Base-by-base conservation (phyloP, 2,113 vertebrate species). In the Paraplagusia blochii region DNA sequence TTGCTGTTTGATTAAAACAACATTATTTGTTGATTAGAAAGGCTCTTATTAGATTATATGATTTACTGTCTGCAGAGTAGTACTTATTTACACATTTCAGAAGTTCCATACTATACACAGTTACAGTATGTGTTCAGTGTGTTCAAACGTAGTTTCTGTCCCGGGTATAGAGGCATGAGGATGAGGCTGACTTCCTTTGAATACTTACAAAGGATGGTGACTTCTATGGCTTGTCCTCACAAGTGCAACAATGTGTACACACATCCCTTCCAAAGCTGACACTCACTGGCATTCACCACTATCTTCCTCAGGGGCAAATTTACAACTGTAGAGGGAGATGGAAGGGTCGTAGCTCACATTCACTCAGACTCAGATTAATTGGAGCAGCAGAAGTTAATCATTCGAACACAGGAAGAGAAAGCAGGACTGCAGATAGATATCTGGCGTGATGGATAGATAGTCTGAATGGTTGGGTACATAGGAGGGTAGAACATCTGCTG, bases 281-380 rank as follows among this genome's bases (percentile, higher is more conserved):
- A 45, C 1, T 44, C 38, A 35, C 33, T 39, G 1, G 34, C 52
- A 54, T 48, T 54, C 51, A 52, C 68, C 36, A 65, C 52, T 15
- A 48, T 50, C 63, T 81, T 77, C 13, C 9, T 40, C 33, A 7
- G 7, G 79, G 83, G 47, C 68, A 56, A 59, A 52, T 83, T 72
- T 81, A 71, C 79, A 81, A 83, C 87, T 71, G 77, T 81, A 86
- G 84, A 55, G 59, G 74, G 81, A 86, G 73, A 84, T 76, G 55
- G 77, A 72, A 72, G 66, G 29, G 77, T 67, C 69, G 1, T 58
- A 67, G 74, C 77, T 83, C 53, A 16, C 53, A 72, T 67, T 54
- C 44, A 12, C 61, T 83, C 72, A 36, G 1, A 50, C 68, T 79
- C 53, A 22, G 44, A 53, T 63, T 15, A 58, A 35, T 34, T 34